Percentiles rank a stretch among this genome's conserved stretches.
These are phyloP conservation scores for Zaprionus vittiger DNA, from an alignment of 1,140 invertebrate genomes.

Conservation along the genomic window DNA sequence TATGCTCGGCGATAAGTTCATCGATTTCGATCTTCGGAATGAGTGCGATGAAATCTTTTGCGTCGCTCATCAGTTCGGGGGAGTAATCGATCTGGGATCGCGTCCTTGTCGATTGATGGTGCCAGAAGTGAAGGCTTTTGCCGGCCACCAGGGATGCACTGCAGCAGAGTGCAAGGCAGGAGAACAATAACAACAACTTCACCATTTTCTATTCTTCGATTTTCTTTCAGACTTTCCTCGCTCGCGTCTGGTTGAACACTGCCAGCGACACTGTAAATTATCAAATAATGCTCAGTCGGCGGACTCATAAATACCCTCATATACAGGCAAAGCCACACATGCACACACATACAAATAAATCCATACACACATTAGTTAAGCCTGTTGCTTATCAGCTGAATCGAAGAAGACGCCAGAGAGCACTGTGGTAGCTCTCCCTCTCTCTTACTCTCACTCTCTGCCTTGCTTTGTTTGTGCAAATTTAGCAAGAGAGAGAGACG, in stretches of 20 bases:
- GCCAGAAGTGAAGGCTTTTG: neutral
- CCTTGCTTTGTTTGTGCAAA: neutral
- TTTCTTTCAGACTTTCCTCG: neutral
- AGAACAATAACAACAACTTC: neutral
- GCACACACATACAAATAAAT: neutral
- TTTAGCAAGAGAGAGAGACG: neutral
- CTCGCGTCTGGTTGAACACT: constrained; percentile 10
- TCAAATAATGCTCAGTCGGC: neutral
- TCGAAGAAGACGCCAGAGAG: constrained; percentile 11
- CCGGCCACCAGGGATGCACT: constrained; percentile 8
- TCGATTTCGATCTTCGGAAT: constrained; percentile 63
- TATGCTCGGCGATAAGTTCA: constrained; percentile 68
- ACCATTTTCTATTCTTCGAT: constrained; percentile 9
- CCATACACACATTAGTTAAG: neutral
- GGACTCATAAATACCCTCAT: neutral
- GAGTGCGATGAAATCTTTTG: constrained; percentile 63
- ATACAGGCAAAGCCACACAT: neutral
- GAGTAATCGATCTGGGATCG: constrained; percentile 48
- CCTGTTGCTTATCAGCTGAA: constrained; percentile 27
- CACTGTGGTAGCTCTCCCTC: neutral
- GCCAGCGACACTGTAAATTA: neutral
- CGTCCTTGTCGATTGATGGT: neutral
- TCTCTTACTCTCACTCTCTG: neutral
- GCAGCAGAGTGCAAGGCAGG: constrained; percentile 33
- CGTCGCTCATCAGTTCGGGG: constrained; percentile 65